Base-by-base conservation (phyloP, 2,113 vertebrate genomes). In the Setophaga kirtlandii region DNA sequence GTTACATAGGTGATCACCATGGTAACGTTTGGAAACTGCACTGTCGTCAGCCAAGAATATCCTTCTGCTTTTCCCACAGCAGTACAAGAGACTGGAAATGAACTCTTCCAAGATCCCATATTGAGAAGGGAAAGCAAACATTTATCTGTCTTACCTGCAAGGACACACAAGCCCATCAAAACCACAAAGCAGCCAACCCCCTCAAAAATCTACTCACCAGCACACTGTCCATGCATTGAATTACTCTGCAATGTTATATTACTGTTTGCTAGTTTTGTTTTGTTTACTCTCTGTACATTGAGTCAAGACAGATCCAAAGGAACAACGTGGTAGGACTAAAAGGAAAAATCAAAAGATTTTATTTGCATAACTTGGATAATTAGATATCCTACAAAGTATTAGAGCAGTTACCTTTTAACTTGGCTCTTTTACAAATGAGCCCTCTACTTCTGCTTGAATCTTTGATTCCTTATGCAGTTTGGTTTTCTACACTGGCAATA, bases 1-100 rank as follows among this genome's bases (percentile, higher is more conserved):
- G 94, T 83, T 96, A 83, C 96, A 96, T 97, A 96, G 97, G 96
- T 97, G 97, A 97, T 98, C 97, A 97, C 98, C 98, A 98, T 98
- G 98, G 98, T 64, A 98, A 98, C 98, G 6, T 96, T 97, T 94
- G 94, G 90, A 97, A 97, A 97, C 90, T 69, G 96, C 96, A 47
- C 78, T 84, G 93, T 96, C 16, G 96, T 97, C 97, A 98, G 94
- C 94, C 97, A 97, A 94, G 95, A 97, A 92, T 47, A 27, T 67
- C 78, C 4, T 56, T 88, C 92, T 97, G 96, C 90, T 97, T 95
- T 97, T 97, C 97, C 95, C 95, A 79, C 25, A 97, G 74, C 74
- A 62, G 50, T 63, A 9, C 37, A 71, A 86, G 82, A 96, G 70
- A 94, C 93, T 74, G 2, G 20, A 70, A 76, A 83, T 88, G 95